Conservation (phyloP, 2,113 vertebrate species). For the Scolopax mira region DNA sequence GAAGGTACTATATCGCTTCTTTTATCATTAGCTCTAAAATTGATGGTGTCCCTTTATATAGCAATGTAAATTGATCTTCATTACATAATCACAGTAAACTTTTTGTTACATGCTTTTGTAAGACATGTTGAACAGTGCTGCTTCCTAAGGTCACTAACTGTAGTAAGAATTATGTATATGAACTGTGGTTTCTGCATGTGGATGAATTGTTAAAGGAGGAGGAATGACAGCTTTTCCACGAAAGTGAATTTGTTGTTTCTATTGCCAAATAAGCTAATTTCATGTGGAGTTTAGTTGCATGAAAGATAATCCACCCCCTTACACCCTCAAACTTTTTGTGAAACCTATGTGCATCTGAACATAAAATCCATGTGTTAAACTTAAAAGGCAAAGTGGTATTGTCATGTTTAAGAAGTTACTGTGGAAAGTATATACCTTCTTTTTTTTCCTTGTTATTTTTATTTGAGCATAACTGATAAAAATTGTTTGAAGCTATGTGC, state of each 20-base stretch:
- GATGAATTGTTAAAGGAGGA: neutral
- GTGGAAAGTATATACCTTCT: neutral
- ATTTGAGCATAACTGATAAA: neutral
- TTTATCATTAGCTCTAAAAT: neutral
- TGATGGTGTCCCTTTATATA: slow-evolving; percentile 45
- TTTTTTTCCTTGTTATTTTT: neutral
- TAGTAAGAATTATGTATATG: neutral
- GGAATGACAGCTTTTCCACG: neutral
- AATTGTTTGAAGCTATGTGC: neutral
- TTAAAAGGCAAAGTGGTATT: neutral
- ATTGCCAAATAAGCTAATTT: neutral
- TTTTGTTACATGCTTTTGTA: neutral
- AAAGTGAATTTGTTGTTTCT: neutral
- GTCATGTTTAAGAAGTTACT: neutral
- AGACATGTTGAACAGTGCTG: neutral
- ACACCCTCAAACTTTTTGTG: neutral
- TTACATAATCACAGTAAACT: neutral
- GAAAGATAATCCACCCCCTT: neutral
- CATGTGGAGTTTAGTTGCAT: neutral
- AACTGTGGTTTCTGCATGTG: neutral
- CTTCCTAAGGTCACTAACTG: neutral
- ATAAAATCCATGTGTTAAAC: neutral
- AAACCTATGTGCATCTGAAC: neutral
- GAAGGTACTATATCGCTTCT: neutral
- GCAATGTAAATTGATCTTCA: neutral